Evolutionary conservation across 2,797 vertebrate species (phyloP).

Genomic region (Amblyraja radiata): DNA sequence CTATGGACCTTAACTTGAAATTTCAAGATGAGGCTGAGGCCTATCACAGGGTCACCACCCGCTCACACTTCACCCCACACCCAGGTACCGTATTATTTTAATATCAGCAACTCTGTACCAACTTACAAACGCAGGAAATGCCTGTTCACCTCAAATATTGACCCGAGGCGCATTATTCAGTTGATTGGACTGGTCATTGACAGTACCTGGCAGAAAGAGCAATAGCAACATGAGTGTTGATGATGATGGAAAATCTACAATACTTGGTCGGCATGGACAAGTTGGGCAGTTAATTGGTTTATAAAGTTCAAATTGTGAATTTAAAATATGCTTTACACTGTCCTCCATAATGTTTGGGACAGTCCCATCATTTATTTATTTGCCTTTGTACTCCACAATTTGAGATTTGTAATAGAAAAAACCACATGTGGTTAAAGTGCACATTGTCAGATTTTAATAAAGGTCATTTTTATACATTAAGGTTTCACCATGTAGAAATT

Average conservation of each 20-base stretch:
- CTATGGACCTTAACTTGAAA: constrained; percentile 42
- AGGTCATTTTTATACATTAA: no score
- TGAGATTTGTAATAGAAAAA: no score
- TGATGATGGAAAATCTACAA: background rate
- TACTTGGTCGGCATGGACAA: background rate
- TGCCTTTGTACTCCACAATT: no score
- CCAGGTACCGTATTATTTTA: constrained; percentile 49
- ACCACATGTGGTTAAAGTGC: no score
- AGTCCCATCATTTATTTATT: no score
- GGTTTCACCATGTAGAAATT: no score
- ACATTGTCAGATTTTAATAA: no score
- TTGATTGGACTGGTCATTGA: background rate
- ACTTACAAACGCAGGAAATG: background rate
- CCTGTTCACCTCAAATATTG: background rate
- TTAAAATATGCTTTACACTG: background rate
- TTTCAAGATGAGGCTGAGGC: constrained; percentile 44
- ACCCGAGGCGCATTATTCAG: background rate
- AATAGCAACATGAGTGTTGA: background rate
- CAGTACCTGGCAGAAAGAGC: background rate
- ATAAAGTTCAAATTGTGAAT: background rate
- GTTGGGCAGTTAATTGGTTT: background rate
- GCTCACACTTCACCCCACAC: constrained; percentile 53
- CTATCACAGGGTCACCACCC: constrained; percentile 44
- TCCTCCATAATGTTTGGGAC: no score
- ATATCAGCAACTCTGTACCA: background rate